A percentile compares a stretch with the other conserved stretches of the same genome.
These are phyloP conservation scores for Cryptocephalus primarius DNA, from an alignment of 2,888 invertebrate genomes.

Conservation along the genomic window DNA sequence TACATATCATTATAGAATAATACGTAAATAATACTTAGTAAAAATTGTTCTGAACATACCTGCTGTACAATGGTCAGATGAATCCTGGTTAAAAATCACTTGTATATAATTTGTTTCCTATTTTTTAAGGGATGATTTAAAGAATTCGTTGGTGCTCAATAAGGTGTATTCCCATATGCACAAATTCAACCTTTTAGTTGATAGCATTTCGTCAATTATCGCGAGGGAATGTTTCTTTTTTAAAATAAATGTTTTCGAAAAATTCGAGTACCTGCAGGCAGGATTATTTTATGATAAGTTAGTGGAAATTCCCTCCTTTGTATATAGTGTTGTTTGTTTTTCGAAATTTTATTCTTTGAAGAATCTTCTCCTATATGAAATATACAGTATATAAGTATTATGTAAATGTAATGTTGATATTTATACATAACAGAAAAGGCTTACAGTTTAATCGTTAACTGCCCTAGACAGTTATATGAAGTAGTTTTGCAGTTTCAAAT, in stretches of 20 bases:
- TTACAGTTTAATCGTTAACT: slow-evolving; percentile 15
- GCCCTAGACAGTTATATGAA: slow-evolving; percentile 16
- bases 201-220: slow-evolving; percentile 25
- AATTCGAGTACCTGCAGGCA: slow-evolving; percentile 30
- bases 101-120: slow-evolving; percentile 11
- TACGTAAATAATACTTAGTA: slow-evolving; percentile 14
- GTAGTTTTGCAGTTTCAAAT: slow-evolving; percentile 22
- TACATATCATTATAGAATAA: slow-evolving; percentile 36
- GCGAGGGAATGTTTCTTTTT: slow-evolving; percentile 16
- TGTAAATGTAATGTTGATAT: slow-evolving; percentile 29
- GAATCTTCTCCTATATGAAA: slow-evolving; percentile 19
- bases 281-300: slow-evolving; percentile 21
- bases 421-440: slow-evolving; percentile 23
- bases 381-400: slow-evolving; percentile 19
- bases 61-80: slow-evolving; percentile 25
- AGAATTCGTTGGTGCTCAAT: slow-evolving; percentile 33
- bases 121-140: slow-evolving; percentile 7
- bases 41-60: slow-evolving; percentile 18
- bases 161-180: slow-evolving; percentile 21
- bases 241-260: slow-evolving; percentile 11
- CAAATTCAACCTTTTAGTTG: slow-evolving; percentile 18
- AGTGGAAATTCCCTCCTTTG: slow-evolving; percentile 30
- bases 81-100: slow-evolving; percentile 1
- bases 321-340: slow-evolving; percentile 33
- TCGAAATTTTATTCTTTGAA: slow-evolving; percentile 35